phyloP scores from a whole-genome alignment of 2,113 vertebrate genomes.

The Lagopus muta region DNA sequence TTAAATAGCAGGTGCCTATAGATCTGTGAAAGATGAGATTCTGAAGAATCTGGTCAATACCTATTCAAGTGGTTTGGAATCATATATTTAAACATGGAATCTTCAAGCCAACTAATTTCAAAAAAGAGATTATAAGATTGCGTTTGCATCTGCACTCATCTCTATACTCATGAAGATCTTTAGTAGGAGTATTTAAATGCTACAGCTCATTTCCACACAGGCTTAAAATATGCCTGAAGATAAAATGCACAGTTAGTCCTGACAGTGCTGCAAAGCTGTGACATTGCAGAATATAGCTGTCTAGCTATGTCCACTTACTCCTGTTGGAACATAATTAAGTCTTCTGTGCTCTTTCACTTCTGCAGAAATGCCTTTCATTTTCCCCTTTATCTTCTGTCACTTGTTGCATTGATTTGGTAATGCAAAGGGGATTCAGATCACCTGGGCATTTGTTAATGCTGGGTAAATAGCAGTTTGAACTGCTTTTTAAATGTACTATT shows the following conservation, averaged over 20 bases:
- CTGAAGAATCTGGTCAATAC: not conserved
- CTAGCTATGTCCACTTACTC: not conserved
- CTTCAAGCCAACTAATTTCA: not conserved
- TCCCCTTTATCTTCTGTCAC: not conserved
- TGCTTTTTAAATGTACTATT: not conserved
- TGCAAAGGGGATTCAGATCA: constrained; percentile 34
- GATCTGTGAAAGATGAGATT: accelerated
- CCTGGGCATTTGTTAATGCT: constrained; percentile 12
- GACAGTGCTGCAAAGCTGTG: not conserved
- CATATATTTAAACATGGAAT: not conserved
- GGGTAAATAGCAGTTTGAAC: constrained; percentile 6
- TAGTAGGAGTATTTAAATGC: not conserved
- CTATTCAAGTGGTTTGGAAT: not conserved
- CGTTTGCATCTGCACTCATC: not conserved
- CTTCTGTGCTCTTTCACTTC: not conserved
- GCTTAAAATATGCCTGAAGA: not conserved
- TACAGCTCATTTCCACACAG: not conserved
- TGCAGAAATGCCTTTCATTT: not conserved
- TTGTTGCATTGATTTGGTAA: constrained; percentile 3
- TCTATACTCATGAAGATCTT: not conserved
- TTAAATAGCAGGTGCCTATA: not conserved
- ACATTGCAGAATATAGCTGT: not conserved
- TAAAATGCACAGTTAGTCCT: not conserved
- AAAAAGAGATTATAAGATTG: not conserved
- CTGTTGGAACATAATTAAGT: not conserved